Evolutionary conservation across 2,888 invertebrate species (phyloP), one percentile per base, ranked within the genome.

Genomic region (Caenorhabditis sulstoni): DNA sequence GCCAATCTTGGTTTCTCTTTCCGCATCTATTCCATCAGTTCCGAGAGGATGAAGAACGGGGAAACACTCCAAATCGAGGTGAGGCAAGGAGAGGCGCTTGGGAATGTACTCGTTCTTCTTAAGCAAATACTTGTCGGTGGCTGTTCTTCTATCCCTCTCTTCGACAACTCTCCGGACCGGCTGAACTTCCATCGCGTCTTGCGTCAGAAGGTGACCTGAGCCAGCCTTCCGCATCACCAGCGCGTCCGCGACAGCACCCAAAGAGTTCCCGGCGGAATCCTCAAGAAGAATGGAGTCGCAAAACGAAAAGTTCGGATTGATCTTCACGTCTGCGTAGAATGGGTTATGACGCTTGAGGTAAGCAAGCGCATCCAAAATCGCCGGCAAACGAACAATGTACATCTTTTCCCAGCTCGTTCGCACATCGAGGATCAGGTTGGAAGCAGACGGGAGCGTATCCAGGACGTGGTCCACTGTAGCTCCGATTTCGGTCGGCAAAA

Each of bases 391-490:
- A 0, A 74, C 74, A 8, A 59, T n/a, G 1, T 45, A 41, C 0
- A 5, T 23, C 12, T 18, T 22, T 9, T 16, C 14, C 44, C 53
- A 45, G 8, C 0, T 1, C 0, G 22, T 47, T 0, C 18, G 11
- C 1, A 74, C 65, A 8, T 47, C 2, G 8, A 74, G 50, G 1
- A 20, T 12, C 7, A 74, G 9, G 18, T 35, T 8, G 1, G 44
- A 22, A 3, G 41, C 59, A 9, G 50, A 50, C 18, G 74, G 74
- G 0, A 74, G 18, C 8, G 74, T 74, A 0, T 44, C n/a, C 0
- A 45, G 9, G 41, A 81, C 67, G 58, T 65, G 47, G 55, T 70
- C 58, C 47, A 81, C 18, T 35, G 82, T 47, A 39, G 57, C 37
- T 78, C 61, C 12, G 18, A 64, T 41, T 9, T 50, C 16, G 1